These are phyloP conservation scores for Myathropa florea DNA, from an alignment of 2,888 invertebrate species.

Conservation along the genomic window DNA sequence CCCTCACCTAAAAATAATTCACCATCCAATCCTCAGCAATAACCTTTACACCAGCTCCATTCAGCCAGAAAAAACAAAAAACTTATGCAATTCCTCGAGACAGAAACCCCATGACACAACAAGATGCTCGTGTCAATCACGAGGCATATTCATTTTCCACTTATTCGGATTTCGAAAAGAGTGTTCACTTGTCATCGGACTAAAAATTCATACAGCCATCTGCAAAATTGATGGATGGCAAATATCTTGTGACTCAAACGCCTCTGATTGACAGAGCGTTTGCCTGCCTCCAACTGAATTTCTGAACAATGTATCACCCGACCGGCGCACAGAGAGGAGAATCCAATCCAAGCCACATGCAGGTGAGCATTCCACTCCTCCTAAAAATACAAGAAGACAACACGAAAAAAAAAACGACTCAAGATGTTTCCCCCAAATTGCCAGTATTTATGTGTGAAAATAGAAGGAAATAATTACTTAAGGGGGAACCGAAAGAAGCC, in stretches of 20 bases:
- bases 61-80: background rate
- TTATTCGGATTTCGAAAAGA: background rate
- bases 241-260: background rate
- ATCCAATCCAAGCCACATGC: background rate
- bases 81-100: constrained; percentile 1
- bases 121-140: constrained; percentile 1
- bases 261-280: constrained; percentile 8
- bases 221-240: background rate
- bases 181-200: constrained; percentile 3
- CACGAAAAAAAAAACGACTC: background rate
- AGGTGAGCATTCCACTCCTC: constrained; percentile 10
- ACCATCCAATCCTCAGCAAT: constrained; percentile 2
- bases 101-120: background rate
- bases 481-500: background rate
- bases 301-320: constrained; percentile 6
- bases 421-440: background rate
- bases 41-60: background rate
- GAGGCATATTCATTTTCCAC: background rate
- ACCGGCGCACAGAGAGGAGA: background rate
- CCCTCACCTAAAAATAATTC: background rate
- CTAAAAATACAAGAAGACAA: too few species aligned
- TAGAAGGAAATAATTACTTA: constrained; percentile 12
- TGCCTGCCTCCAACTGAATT: background rate
- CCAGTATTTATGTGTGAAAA: constrained; percentile 8
- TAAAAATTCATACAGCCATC: background rate